Base-by-base conservation (phyloP, 2,888 invertebrate genomes). In the Dione vanillae region DNA sequence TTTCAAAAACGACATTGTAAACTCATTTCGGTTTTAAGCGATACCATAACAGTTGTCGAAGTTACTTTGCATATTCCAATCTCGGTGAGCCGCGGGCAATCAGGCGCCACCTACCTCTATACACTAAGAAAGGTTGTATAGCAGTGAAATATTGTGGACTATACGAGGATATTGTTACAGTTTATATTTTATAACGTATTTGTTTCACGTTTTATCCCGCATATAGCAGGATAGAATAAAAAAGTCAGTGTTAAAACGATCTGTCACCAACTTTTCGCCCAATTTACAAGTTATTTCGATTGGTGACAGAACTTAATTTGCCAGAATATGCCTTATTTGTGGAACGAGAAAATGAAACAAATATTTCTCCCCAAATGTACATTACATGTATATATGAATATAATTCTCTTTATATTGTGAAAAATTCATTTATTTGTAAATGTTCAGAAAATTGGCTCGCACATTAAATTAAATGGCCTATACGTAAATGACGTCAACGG, bases 51-150 rank as follows among this genome's bases (percentile, higher is more conserved):
- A 92, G 91, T 92, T 91, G 91, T 88, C 86, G 83, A 89, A 89
- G 91, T 90, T 90, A 88, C 85, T 87, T 84, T 92, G 91, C 93
- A 93, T 93, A 90, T 92, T 92, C 89, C 93, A 92, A 91, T 93
- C 91, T 89, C 87, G 75, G 61, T 69, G 74, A 70, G 88, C 90
- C 88, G 67, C 78, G 73, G 85, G 88, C 81, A 37, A 27, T 43
- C 45, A 20, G 64, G 64, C 64, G 16, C 19, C 49, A 49, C 40
- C 64, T 64, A 64, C 40, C 64, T 64, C 49, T 51, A 64, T 9
- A 10, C 47, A 41, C 37, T 27, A n/a, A 14, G 16, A 19, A 64
- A 56, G 51, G 59, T 67, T 58, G 58, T 65, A 65, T 45, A 61
- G 52, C 61, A 51, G 52, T 67, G 43, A 16, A 67, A 51, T 51